These are phyloP conservation scores for Tillus elongatus DNA, from an alignment of 2,888 invertebrate species.

Conservation along the genomic window DNA sequence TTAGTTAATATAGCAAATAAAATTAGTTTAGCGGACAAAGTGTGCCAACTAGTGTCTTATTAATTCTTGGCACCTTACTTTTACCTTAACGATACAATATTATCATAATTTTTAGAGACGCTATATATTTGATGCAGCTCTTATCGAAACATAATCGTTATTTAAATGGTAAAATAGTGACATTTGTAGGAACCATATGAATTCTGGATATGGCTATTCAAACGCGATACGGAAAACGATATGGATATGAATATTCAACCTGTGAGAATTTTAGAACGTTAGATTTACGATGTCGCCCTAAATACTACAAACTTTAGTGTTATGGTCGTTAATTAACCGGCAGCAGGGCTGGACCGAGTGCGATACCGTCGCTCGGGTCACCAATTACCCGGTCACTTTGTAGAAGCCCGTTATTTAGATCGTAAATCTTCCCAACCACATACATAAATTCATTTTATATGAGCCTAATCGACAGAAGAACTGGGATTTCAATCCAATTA, in stretches of 20 bases:
- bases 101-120: too few species aligned
- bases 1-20: too few species aligned
- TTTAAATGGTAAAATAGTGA: too few species aligned
- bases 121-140: too few species aligned
- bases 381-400: slow-evolving; percentile 24
- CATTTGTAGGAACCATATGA: too few species aligned
- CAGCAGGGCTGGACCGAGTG: slow-evolving; percentile 17
- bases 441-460: slow-evolving; percentile 19
- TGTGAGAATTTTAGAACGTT: slow-evolving; percentile 18
- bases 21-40: too few species aligned
- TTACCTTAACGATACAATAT: too few species aligned
- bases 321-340: slow-evolving; percentile 24
- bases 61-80: too few species aligned
- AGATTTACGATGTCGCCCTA: slow-evolving; percentile 20
- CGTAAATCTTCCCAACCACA: slow-evolving; percentile 22
- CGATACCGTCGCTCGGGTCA: slow-evolving; percentile 22
- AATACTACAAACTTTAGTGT: slow-evolving; percentile 23
- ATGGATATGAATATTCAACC: slow-evolving; percentile 21
- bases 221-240: not conserved
- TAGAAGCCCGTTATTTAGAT: slow-evolving; percentile 21
- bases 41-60: too few species aligned
- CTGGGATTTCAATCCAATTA: slow-evolving; percentile 15
- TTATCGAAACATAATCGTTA: too few species aligned
- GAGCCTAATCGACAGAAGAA: slow-evolving; percentile 16
- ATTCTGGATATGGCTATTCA: not conserved